phyloP scores from a whole-genome alignment of 2,113 vertebrate species.

The Otolemur garnettii region DNA sequence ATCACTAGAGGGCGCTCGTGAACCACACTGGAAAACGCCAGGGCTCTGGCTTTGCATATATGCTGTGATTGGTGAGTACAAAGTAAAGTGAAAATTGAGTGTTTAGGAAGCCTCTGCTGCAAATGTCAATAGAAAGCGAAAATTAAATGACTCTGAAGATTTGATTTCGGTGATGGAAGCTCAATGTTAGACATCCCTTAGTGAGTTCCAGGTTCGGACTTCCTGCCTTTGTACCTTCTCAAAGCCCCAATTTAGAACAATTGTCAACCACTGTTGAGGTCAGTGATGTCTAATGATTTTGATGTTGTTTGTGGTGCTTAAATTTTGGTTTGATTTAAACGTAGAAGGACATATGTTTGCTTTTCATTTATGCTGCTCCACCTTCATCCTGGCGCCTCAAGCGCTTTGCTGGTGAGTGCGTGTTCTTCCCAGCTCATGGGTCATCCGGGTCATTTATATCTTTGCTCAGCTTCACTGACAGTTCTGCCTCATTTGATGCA shows the following conservation, averaged over 20 bases:
- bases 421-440: accelerated
- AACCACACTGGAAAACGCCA: background rate
- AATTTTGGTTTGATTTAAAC: background rate
- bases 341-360: background rate
- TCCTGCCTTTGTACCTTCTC: background rate
- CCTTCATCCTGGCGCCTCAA: background rate
- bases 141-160: background rate
- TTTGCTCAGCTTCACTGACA: background rate
- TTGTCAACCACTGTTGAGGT: no score
- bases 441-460: background rate
- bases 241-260: background rate
- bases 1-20: slow-evolving; percentile 84
- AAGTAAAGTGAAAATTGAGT: background rate
- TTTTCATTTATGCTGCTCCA: background rate
- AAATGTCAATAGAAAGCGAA: accelerated
- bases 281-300: background rate
- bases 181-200: background rate
- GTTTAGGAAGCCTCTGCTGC: background rate
- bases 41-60: accelerated
- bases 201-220: background rate
- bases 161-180: background rate
- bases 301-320: background rate
- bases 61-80: background rate
- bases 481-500: background rate
- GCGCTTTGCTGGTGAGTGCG: background rate